Evolutionary conservation across 2,797 vertebrate species (phyloP).

Genomic region (Silurus lanzhouensis): DNA sequence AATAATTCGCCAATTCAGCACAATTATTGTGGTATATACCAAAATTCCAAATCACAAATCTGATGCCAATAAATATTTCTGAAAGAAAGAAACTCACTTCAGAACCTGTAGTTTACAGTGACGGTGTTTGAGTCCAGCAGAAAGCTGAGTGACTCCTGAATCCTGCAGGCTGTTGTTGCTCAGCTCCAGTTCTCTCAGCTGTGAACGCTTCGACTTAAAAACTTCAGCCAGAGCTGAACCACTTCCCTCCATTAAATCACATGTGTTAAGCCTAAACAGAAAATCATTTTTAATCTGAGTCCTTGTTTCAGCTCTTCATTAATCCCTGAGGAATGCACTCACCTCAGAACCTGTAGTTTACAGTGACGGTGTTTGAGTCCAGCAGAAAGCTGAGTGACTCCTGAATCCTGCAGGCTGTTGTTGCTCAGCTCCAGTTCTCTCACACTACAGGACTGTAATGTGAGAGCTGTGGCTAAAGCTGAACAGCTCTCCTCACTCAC

Average conservation of each 20-base stretch:
- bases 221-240: background rate
- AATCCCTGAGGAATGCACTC: background rate
- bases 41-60: background rate
- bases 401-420: constrained; percentile 4
- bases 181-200: constrained; percentile 13
- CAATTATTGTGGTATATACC: background rate
- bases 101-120: no score
- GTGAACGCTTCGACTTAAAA: background rate
- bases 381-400: constrained; percentile 1
- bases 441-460: background rate
- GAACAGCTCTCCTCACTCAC: constrained; percentile 8
- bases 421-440: constrained; percentile 8
- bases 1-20: background rate
- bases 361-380: constrained; percentile 33
- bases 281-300: background rate
- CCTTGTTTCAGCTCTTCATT: no score
- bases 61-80: background rate
- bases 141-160: constrained; percentile 13
- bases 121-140: background rate
- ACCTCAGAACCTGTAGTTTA: background rate
- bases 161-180: constrained; percentile 6
- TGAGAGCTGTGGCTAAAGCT: background rate
- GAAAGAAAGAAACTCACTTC: no score
- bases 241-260: background rate
- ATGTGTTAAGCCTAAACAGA: background rate